Conservation (phyloP, 2,888 invertebrate species). For the Tupiocoris notatus region DNA sequence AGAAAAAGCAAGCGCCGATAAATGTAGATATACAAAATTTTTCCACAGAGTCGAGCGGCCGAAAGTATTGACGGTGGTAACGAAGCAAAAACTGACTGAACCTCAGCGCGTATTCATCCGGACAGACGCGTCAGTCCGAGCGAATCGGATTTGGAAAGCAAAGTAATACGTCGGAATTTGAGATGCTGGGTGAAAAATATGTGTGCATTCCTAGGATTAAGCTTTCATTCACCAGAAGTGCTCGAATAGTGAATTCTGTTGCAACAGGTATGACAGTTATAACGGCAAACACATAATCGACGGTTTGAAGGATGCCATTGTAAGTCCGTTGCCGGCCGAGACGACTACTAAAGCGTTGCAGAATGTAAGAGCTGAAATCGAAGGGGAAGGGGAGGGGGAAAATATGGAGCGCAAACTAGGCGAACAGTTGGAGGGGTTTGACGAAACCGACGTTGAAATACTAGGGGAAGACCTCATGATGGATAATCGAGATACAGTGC, state of each 20-base stretch:
- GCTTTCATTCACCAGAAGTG: too few species aligned
- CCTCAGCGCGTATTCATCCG: slow-evolving; percentile 18
- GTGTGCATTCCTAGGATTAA: too few species aligned
- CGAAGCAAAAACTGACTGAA: slow-evolving; percentile 15
- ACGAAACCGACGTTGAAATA: neutral
- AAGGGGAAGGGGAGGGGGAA: slow-evolving; percentile 15
- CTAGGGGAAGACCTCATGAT: neutral
- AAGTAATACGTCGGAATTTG: too few species aligned
- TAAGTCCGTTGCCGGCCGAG: neutral
- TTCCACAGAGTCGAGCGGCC: slow-evolving; percentile 14
- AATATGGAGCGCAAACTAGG: neutral
- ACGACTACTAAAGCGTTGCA: neutral
- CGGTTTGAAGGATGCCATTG: slow-evolving; percentile 19
- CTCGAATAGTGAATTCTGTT: neutral
- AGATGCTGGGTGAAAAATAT: too few species aligned
- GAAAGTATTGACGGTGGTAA: neutral
- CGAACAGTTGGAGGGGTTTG: neutral
- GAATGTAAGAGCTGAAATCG: slow-evolving; percentile 14
- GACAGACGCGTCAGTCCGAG: slow-evolving; percentile 21
- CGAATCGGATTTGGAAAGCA: slow-evolving; percentile 31
- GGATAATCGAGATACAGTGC: neutral
- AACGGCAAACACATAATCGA: slow-evolving; percentile 37
- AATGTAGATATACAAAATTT: too few species aligned
- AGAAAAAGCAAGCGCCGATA: too few species aligned
- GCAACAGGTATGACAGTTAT: slow-evolving; percentile 27